phyloP scores from a whole-genome alignment of 23 tunicate species.

The Clavelina lepadiformis region DNA sequence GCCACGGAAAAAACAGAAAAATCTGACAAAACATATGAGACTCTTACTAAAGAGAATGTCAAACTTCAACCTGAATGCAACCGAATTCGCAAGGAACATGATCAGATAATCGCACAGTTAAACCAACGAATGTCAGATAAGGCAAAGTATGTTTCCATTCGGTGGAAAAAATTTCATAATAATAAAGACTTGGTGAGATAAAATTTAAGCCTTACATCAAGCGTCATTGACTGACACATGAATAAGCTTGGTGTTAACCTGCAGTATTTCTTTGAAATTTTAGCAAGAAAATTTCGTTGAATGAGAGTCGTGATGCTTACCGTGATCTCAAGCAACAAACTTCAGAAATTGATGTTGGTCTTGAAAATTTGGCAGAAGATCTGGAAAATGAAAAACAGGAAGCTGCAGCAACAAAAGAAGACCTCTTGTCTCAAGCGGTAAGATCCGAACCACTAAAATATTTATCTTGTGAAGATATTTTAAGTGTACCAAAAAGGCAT shows the following conservation, averaged over 20 bases:
- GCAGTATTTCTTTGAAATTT: background rate
- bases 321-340: conserved; percentile 45
- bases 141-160: conserved; percentile 68
- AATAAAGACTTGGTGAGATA: too few relatives aligned
- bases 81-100: conserved; percentile 54
- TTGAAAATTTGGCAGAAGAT: conserved; percentile 58
- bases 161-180: too few relatives aligned
- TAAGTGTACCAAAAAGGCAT: too few relatives aligned
- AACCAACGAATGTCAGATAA: conserved; percentile 81
- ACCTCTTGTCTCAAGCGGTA: conserved; percentile 32
- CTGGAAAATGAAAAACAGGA: conserved; percentile 38
- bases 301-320: conserved; percentile 57
- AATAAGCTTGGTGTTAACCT: background rate
- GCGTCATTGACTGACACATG: too few relatives aligned
- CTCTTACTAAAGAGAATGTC: conserved; percentile 43
- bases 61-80: conserved; percentile 54
- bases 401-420: conserved; percentile 22
- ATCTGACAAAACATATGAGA: conserved; percentile 15
- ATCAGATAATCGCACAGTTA: conserved; percentile 68
- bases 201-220: too few relatives aligned
- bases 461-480: too few relatives aligned
- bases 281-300: conserved; percentile 64
- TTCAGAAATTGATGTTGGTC: conserved; percentile 57
- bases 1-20: conserved; percentile 24
- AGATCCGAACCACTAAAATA: too few relatives aligned